Percentiles rank a stretch among this genome's conserved stretches.
These are phyloP conservation scores for Tetramorium simillimum DNA, from an alignment of 1,140 invertebrate genomes.

Conservation along the genomic window DNA sequence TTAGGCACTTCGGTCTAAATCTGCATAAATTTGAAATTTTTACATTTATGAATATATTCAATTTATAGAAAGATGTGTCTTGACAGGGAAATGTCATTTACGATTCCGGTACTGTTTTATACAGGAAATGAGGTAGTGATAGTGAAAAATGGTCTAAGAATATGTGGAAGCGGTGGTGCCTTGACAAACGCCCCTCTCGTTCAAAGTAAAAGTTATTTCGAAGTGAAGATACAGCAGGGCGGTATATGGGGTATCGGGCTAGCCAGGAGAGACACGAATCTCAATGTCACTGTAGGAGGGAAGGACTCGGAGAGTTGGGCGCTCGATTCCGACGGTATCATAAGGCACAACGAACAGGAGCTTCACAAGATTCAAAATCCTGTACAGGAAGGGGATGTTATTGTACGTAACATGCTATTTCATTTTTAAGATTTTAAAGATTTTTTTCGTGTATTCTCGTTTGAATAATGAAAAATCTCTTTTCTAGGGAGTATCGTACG, in stretches of 20 bases:
- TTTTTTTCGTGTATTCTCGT: not conserved
- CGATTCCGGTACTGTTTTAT: conserved; percentile 5
- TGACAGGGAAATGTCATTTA: not conserved
- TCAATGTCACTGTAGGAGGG: conserved; percentile 93
- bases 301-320: conserved; percentile 97
- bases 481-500: conserved; percentile 94
- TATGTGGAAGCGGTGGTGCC: conserved; percentile 98
- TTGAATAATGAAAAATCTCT: not conserved
- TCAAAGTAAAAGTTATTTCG: conserved; percentile 99
- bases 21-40: not conserved
- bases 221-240: conserved; percentile 98
- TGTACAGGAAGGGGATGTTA: conserved; percentile 96
- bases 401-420: conserved; percentile 87
- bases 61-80: not conserved
- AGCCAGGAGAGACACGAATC: conserved; percentile 94
- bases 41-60: not conserved
- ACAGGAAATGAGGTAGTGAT: conserved; percentile 98
- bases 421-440: not conserved
- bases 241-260: conserved; percentile 98
- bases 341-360: conserved; percentile 94
- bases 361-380: conserved; percentile 90
- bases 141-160: conserved; percentile 97
- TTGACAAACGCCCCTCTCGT: conserved; percentile 96
- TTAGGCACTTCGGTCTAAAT: not conserved
- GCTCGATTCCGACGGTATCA: conserved; percentile 94